Percentiles rank a stretch among this genome's conserved stretches.
phyloP scores from a whole-genome alignment of 2,113 vertebrate genomes.

The Glaucidium brasilianum region DNA sequence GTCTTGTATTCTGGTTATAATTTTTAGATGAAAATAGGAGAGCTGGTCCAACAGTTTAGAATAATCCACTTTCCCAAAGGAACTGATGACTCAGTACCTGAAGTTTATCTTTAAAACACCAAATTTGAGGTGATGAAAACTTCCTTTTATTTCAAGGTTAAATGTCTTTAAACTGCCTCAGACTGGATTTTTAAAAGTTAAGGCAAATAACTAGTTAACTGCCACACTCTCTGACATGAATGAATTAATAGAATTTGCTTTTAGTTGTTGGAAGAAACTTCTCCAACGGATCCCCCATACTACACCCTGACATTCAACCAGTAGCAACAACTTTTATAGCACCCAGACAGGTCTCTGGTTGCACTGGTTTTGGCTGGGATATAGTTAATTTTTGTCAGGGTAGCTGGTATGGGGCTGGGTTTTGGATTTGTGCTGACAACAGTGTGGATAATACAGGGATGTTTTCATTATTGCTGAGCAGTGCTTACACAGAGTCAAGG shows the following conservation, averaged over 20 bases:
- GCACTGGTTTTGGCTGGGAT: too few species aligned
- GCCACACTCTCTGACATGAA: neutral
- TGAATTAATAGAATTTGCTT: neutral
- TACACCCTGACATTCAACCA: neutral
- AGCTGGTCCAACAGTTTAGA: neutral
- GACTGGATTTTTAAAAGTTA: neutral
- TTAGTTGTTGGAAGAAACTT: neutral
- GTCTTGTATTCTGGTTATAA: neutral
- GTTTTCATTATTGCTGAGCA: too few species aligned
- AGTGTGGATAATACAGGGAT: too few species aligned
- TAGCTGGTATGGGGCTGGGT: too few species aligned
- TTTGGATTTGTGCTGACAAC: too few species aligned
- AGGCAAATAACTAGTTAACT: neutral
- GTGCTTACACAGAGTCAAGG: too few species aligned
- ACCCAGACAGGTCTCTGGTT: rapidly evolving
- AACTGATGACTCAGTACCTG: neutral
- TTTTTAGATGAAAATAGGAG: neutral
- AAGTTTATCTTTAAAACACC: neutral
- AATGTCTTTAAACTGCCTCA: neutral
- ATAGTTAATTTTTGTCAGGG: too few species aligned
- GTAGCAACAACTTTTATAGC: neutral
- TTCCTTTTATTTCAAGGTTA: neutral
- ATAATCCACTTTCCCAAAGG: neutral
- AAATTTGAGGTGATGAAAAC: neutral
- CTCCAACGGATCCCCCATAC: neutral